phyloP scores from a whole-genome alignment of 2,888 invertebrate species.

The Smittia sp. region DNA sequence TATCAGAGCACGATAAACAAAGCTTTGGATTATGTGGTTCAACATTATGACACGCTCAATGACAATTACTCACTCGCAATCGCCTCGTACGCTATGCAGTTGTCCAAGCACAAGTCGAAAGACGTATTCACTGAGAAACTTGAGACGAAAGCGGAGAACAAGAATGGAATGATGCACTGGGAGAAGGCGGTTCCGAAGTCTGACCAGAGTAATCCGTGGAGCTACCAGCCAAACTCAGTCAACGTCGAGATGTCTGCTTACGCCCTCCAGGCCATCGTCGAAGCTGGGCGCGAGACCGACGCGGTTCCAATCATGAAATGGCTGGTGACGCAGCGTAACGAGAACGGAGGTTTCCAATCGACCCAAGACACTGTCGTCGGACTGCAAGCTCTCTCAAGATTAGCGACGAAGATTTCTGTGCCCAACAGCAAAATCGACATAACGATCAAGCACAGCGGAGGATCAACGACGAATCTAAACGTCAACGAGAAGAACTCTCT shows the following conservation, averaged over 20 bases:
- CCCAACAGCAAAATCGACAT: conserved; percentile 55
- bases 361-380: conserved; percentile 78
- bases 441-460: conserved; percentile 55
- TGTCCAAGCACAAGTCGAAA: conserved; percentile 70
- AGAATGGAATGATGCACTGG: conserved; percentile 80
- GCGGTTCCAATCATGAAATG: conserved; percentile 65
- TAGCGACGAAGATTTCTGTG: conserved; percentile 58
- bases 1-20: conserved; percentile 70
- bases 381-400: conserved; percentile 61
- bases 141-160: conserved; percentile 55
- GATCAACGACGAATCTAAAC: conserved; percentile 54
- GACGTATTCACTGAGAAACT: conserved; percentile 57
- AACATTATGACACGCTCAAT: conserved; percentile 61
- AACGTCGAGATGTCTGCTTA: conserved; percentile 84
- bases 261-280: conserved; percentile 71
- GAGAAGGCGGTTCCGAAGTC: conserved; percentile 58
- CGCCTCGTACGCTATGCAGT: conserved; percentile 72
- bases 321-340: conserved; percentile 66
- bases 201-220: conserved; percentile 64
- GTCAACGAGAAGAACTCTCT: conserved; percentile 75
- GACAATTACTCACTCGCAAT: conserved; percentile 76
- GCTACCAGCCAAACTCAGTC: conserved; percentile 64
- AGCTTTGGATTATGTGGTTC: conserved; percentile 73
- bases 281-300: conserved; percentile 52
- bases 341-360: conserved; percentile 69